A percentile compares a stretch with the other conserved stretches of the same genome.
Conservation (phyloP, 1,140 invertebrate species). For the Druon quercuslanigerum region DNA sequence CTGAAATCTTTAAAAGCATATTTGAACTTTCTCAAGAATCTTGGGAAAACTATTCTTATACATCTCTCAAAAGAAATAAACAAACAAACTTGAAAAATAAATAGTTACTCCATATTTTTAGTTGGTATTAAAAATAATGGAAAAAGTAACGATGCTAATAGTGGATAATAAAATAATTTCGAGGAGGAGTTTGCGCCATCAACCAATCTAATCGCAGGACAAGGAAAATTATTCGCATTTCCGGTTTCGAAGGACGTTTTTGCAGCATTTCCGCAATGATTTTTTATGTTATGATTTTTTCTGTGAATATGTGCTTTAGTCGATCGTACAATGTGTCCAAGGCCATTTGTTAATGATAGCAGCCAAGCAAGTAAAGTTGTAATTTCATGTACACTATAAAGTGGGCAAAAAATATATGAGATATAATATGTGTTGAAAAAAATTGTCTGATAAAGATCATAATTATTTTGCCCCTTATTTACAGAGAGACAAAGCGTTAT, state of each 20-base stretch:
- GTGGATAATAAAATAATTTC: no score
- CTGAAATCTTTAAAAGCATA: no score
- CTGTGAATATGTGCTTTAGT: not conserved
- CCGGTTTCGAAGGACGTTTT: slow-evolving; percentile 18
- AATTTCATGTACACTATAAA: not conserved
- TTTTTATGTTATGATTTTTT: slow-evolving; percentile 16
- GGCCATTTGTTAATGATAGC: slow-evolving; percentile 10
- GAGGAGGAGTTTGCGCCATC: not conserved
- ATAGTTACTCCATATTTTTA: no score
- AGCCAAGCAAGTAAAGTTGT: not conserved
- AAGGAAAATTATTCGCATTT: not conserved
- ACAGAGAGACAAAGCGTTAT: not conserved
- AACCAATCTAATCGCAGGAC: not conserved
- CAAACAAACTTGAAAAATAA: no score
- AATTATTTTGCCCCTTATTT: not conserved
- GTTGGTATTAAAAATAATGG: no score
- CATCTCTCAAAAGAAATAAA: no score
- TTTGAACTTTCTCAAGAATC: no score
- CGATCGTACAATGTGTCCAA: not conserved
- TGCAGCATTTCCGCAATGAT: slow-evolving; percentile 24
- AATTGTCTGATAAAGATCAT: not conserved
- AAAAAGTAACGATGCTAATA: no score
- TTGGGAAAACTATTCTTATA: no score
- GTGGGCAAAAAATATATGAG: not conserved
- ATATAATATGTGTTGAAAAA: not conserved